Evolutionary conservation across 2,113 vertebrate genomes (phyloP).

Genomic region (Xenopus borealis): DNA sequence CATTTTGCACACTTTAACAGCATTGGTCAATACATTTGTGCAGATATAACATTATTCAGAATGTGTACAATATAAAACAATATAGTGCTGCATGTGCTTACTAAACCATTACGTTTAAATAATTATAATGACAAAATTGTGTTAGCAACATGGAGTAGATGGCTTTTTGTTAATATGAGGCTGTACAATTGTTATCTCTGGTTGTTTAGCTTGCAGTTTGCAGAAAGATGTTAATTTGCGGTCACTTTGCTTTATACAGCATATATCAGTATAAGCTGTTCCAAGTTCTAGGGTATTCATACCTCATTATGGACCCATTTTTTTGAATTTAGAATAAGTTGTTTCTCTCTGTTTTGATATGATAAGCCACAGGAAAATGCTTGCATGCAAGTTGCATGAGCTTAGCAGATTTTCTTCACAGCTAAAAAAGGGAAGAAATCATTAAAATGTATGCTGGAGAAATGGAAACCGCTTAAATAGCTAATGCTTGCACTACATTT

Average conservation of each 20-base stretch:
- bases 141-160: too few species aligned
- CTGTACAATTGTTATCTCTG: slow-evolving; percentile 17
- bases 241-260: slow-evolving; percentile 7
- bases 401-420: slow-evolving; percentile 35
- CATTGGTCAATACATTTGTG: too few species aligned
- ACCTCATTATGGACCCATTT: slow-evolving; percentile 27
- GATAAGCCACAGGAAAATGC: slow-evolving; percentile 42
- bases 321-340: slow-evolving; percentile 42
- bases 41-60: too few species aligned
- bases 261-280: slow-evolving; percentile 38
- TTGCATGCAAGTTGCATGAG: slow-evolving; percentile 44
- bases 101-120: too few species aligned
- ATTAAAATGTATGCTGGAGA: slow-evolving; percentile 40
- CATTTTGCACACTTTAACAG: too few species aligned
- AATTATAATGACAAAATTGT: too few species aligned
- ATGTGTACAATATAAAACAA: too few species aligned
- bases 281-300: slow-evolving; percentile 27
- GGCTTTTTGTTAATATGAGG: not conserved
- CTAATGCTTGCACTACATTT: slow-evolving; percentile 31
- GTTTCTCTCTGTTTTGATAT: slow-evolving; percentile 34
- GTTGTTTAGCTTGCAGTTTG: slow-evolving; percentile 25
- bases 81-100: too few species aligned
- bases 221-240: slow-evolving; percentile 23
- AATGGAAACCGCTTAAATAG: slow-evolving; percentile 31
- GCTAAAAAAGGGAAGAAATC: slow-evolving; percentile 31